Conservation (phyloP, 2,888 invertebrate species). For the Habroteleia sp. region DNA sequence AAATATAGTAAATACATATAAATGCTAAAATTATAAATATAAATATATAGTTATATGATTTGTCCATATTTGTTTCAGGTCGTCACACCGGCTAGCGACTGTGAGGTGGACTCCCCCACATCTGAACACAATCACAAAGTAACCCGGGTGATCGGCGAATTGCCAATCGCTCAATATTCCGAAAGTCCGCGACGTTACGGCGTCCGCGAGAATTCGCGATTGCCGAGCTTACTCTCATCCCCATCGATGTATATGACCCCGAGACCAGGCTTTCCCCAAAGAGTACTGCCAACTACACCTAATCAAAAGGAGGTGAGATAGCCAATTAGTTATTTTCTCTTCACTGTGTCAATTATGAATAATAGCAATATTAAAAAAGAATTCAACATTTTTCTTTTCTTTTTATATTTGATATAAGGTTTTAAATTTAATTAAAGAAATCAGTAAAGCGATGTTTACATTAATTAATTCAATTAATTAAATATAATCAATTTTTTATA, state of each 20-base stretch:
- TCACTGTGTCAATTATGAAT: too few species aligned
- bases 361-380: too few species aligned
- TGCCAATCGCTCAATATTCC: conserved; percentile 96
- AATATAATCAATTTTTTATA: too few species aligned
- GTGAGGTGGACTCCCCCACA: conserved; percentile 76
- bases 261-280: conserved; percentile 93
- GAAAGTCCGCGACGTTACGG: conserved; percentile 95
- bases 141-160: conserved; percentile 88
- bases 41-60: too few species aligned
- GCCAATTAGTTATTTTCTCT: background rate
- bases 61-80: conserved; percentile 69
- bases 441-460: too few species aligned
- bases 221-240: conserved; percentile 84
- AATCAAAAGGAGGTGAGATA: conserved; percentile 76
- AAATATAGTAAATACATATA: too few species aligned
- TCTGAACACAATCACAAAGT: conserved; percentile 81
- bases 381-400: too few species aligned
- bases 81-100: conserved; percentile 77
- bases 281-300: conserved; percentile 81
- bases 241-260: conserved; percentile 87
- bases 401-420: too few species aligned
- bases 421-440: too few species aligned
- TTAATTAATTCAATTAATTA: too few species aligned
- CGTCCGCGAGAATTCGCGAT: conserved; percentile 81
- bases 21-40: too few species aligned